Base-by-base conservation (phyloP, 2,888 invertebrate species). In the Capitulum mitella region DNA sequence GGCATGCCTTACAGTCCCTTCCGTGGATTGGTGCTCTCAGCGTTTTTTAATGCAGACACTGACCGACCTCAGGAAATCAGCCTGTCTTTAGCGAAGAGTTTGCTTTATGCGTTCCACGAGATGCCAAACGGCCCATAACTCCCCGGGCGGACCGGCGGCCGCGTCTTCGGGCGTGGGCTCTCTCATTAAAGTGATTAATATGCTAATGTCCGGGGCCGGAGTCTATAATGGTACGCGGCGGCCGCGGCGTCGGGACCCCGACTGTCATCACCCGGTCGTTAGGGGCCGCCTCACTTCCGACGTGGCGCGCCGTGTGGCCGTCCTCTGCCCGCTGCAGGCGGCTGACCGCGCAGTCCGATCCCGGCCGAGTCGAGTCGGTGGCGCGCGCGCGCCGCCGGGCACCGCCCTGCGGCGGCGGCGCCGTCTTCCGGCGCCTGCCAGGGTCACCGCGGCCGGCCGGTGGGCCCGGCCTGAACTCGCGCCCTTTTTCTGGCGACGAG, bases 141-240 rank as follows among this genome's bases (percentile, higher is more conserved):
- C 70, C 8, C 37, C 29, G 37, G 22, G 0, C n/a, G 3, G 34
- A 29, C 34, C 22, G 70, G 22, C 22, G 22, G 22, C 37, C 8
- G 70, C 70, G 70, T 70, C 37, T 70, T 37, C 19, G 26, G 37
- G 37, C 37, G 70, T 22, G 70, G 14, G 29, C 22, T 6, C 37
- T 32, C 70, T 70, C 70, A 70, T 70, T 70, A 37, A 37, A 0
- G 70, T 37, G 70, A 70, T 70, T 70, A 70, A 70, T 70, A 70
- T 70, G 70, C 8, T 70, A 70, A 70, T 70, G 32, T 37, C 19
- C 22, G 34, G 8, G 19, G 8, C 70, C 32, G 70, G 70, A 22
- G 14, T n/a, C 32, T 61, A 14, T 37, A 70, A 70, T 70, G 70
- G 70, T 37, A 37, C 37, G 1, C 22, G 70, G 10, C 70, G 70